Evolutionary conservation across 2,888 invertebrate genomes (phyloP), one percentile per base, ranked within the genome.

Genomic region (Eupithecia abbreviata): DNA sequence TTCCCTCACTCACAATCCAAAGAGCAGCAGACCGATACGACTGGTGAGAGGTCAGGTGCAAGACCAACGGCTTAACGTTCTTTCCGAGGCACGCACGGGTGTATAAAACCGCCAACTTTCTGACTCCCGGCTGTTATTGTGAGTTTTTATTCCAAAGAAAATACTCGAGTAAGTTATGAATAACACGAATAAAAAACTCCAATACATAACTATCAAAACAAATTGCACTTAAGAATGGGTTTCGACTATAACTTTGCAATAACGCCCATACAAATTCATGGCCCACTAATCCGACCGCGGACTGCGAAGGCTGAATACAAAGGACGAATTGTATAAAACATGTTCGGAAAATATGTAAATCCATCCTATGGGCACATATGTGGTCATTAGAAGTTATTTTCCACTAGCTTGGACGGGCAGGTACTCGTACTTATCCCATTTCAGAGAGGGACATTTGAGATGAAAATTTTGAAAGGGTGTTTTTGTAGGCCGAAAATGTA

Each of bases 331-430:
- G 77, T 73, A 75, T 77, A 77, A 77, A 77, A 75, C 77, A 77
- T 71, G 49, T 75, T 66, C 72, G 51, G 77, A 80, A 79, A 81
- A 78, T 82, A 82, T 82, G 82, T 81, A 81, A 82, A 82, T 82
- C 77, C 72, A 71, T 66, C 77, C 71, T 76, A 79, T 79, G 72
- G 69, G 12, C 55, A 72, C 77, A 77, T 72, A 77, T 77, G 81
- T 76, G 74, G 76, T 75, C 76, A 79, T 82, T 82, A 81, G 68
- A 77, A 81, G 77, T 77, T 80, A 79, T 79, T 77, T 45, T 66
- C 74, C 72, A 72, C 67, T 77, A 80, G 42, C 77, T 12, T 58
- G 71, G 73, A 80, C 78, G 80, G 75, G 79, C 70, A 72, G 77
- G 75, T 71, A 71, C 47, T 18, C 58, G 73, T 71, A 71, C 47